Conservation (phyloP, 1,140 invertebrate species). For the Drosophila murphyi region DNA sequence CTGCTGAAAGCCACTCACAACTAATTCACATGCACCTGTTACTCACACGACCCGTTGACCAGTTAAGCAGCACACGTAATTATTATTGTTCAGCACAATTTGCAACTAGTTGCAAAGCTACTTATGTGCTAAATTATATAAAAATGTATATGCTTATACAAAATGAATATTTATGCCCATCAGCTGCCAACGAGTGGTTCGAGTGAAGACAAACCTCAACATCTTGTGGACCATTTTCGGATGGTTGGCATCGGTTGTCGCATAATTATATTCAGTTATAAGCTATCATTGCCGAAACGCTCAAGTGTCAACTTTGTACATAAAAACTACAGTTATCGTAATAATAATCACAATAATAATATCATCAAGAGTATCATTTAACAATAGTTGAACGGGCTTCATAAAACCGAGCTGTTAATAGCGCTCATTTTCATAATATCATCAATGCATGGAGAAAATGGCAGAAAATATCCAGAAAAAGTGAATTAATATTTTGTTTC, state of each 20-base stretch:
- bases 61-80: constrained; percentile 28
- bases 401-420: constrained; percentile 74
- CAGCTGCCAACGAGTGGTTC: constrained; percentile 23
- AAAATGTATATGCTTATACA: constrained; percentile 10
- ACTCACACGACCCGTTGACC: constrained; percentile 34
- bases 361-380: constrained; percentile 74
- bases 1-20: constrained; percentile 69
- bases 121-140: background rate
- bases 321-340: constrained; percentile 62
- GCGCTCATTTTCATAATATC: constrained; percentile 53
- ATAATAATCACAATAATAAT: constrained; percentile 45
- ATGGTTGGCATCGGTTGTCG: constrained; percentile 19
- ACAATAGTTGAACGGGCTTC: constrained; percentile 66
- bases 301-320: constrained; percentile 58
- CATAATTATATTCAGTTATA: constrained; percentile 78
- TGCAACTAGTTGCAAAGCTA: background rate
- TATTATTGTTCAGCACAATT: constrained; percentile 58
- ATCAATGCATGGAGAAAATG: constrained; percentile 47
- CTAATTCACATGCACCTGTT: constrained; percentile 61
- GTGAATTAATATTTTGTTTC: constrained; percentile 9
- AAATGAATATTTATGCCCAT: constrained; percentile 41
- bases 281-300: constrained; percentile 33
- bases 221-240: constrained; percentile 7
- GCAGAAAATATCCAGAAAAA: background rate
- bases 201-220: constrained; percentile 1